phyloP scores from a whole-genome alignment of 2,797 vertebrate genomes.

The Eulemur coronatus region DNA sequence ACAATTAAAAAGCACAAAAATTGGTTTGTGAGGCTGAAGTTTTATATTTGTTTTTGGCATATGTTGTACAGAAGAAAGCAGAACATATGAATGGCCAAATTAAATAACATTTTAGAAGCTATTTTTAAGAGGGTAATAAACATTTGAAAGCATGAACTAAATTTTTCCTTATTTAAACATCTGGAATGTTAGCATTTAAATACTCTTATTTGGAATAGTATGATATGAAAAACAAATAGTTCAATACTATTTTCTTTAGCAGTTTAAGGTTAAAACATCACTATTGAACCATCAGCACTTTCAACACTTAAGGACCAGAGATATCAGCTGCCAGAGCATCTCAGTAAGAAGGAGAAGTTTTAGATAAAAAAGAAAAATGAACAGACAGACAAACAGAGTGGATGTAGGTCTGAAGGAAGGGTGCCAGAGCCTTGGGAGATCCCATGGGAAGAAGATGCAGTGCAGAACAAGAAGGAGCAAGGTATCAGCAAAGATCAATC shows the following conservation, averaged over 20 bases:
- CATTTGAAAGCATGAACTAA: slow-evolving; percentile 1
- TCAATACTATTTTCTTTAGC: background rate
- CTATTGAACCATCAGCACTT: background rate
- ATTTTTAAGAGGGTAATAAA: slow-evolving; percentile 32
- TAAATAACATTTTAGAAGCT: background rate
- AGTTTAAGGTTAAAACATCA: background rate
- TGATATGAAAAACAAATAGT: background rate
- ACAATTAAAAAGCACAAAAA: background rate
- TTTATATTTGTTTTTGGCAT: background rate
- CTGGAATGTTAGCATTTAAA: background rate
- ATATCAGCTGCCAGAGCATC: too few relatives aligned
- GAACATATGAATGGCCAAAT: background rate
- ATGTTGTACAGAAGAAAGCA: background rate
- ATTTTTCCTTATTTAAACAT: slow-evolving; percentile 3
- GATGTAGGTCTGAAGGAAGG: too few relatives aligned
- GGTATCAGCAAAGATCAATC: too few relatives aligned
- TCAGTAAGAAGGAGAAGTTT: too few relatives aligned
- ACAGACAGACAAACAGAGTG: too few relatives aligned
- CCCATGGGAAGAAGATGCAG: too few relatives aligned
- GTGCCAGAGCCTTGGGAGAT: too few relatives aligned
- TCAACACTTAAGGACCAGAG: background rate
- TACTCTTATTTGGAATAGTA: background rate
- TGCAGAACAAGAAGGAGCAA: too few relatives aligned
- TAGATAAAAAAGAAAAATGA: too few relatives aligned
- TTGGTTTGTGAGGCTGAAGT: background rate